Evolutionary conservation across 2,888 invertebrate species (phyloP), one percentile per base, ranked within the genome.

Genomic region (Ceramica pisi): DNA sequence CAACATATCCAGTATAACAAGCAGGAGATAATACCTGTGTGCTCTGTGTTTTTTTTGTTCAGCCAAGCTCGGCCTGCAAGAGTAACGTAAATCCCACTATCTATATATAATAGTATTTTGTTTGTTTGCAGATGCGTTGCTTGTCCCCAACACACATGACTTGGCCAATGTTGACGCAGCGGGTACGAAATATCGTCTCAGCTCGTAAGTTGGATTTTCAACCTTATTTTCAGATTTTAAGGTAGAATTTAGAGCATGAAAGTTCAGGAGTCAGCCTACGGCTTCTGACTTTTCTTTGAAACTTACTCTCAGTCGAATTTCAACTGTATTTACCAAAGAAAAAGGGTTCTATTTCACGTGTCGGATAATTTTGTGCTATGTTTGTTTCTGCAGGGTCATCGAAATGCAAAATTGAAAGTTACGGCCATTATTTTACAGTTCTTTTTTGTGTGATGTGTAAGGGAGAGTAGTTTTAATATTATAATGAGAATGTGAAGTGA

Each of bases 61-160:
- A 44, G 2, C 55, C n/a, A 10, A 62, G 57, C 61, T 65, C 62
- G 51, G 31, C 12, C n/a, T 59, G 38, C 62, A 38, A 51, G 65
- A 41, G 19, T 61, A 65, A 51, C 50, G 64, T 62, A 74, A 68
- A 80, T 74, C 55, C 55, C 7, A 48, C 67, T 78, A 82, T 80
- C 69, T 80, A 79, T 77, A 73, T 77, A 81, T 85, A 87, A 88
- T 81, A 88, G 85, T 81, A 86, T 86, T 86, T 82, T 91, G 87
- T 91, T 92, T 91, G 89, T 90, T 91, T 90, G 83, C 94, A 94
- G 94, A 93, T 90, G 91, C 93, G 75, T 87, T 90, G 81, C 87
- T 90, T 88, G 91, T 91, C 88, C 83, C 86, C 86, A 88, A 87
- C 88, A 89, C 86, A 84, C 90, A 87, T 72, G 88, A 90, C 86